Percentiles rank a stretch among this genome's conserved stretches.
phyloP scores from a whole-genome alignment of 2,797 vertebrate species.

The Luscinia luscinia region DNA sequence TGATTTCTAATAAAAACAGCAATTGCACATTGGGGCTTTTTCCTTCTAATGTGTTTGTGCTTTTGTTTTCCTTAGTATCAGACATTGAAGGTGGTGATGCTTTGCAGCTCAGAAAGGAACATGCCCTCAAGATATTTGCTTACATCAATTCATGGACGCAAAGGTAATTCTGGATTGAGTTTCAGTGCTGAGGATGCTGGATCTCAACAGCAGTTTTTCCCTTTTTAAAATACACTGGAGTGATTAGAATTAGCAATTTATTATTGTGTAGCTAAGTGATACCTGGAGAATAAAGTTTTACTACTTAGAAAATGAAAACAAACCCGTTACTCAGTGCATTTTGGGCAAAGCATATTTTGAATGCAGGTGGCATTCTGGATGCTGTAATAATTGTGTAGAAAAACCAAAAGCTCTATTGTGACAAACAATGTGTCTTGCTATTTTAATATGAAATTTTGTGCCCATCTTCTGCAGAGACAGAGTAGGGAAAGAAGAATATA shows the following conservation, averaged over 20 bases:
- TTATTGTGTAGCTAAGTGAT: not conserved
- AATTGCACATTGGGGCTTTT: accelerated
- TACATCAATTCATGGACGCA: constrained; percentile 99
- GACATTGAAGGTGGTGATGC: constrained; percentile 95
- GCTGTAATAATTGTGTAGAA: not conserved
- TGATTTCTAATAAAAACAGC: not conserved
- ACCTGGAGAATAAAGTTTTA: not conserved
- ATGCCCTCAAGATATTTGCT: constrained; percentile 97
- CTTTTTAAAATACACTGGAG: not conserved
- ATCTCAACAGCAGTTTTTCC: not conserved
- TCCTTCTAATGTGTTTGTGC: not conserved
- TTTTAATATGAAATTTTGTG: not conserved
- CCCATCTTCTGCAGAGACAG: not conserved
- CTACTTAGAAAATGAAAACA: not conserved
- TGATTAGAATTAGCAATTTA: not conserved
- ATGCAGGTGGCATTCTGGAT: not conserved
- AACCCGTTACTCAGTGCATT: not conserved
- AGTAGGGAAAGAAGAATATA: not conserved
- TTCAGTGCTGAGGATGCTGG: not conserved
- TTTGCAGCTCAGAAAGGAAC: constrained; percentile 97
- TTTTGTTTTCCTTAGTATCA: constrained; percentile 85
- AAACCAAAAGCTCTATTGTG: not conserved
- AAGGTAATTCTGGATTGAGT: constrained; percentile 81
- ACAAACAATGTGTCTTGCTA: not conserved
- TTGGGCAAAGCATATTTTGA: not conserved